These are phyloP conservation scores for Eurois occulta DNA, from an alignment of 2,888 invertebrate genomes.

Conservation along the genomic window DNA sequence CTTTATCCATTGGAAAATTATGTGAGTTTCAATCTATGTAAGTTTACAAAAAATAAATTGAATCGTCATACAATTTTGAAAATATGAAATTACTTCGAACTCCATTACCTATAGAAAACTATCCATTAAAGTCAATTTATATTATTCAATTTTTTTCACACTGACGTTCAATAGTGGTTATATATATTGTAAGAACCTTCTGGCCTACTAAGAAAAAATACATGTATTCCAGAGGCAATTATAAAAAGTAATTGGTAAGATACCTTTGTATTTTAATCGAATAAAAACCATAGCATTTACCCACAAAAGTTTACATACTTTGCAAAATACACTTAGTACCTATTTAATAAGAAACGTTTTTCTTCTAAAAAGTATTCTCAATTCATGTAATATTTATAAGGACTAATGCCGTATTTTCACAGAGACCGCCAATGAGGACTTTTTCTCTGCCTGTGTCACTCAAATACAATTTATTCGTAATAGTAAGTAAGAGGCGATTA, in stretches of 20 bases:
- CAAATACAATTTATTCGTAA: conserved; percentile 1
- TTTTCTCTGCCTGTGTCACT: not conserved
- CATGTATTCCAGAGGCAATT: not conserved
- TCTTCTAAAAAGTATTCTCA: not conserved
- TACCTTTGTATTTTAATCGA: not conserved
- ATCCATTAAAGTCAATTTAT: not conserved
- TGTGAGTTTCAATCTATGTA: not conserved
- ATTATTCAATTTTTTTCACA: not conserved
- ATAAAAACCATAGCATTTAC: not conserved
- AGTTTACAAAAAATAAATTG: not conserved
- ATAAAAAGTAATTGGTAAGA: not conserved
- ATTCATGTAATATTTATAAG: conserved; percentile 3
- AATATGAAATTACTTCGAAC: not conserved
- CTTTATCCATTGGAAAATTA: too few relatives aligned
- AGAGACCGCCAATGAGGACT: not conserved
- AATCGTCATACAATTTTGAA: not conserved
- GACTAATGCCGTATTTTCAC: not conserved
- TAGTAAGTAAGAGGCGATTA: conserved; percentile 26
- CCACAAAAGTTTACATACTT: not conserved
- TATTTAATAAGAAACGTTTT: not conserved
- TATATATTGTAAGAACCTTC: not conserved
- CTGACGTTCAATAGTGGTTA: not conserved
- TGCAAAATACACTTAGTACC: not conserved
- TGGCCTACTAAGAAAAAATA: not conserved
- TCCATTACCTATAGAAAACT: not conserved